These are phyloP conservation scores for Glossophaga mutica DNA, from an alignment of 2,797 vertebrate species.

Conservation along the genomic window DNA sequence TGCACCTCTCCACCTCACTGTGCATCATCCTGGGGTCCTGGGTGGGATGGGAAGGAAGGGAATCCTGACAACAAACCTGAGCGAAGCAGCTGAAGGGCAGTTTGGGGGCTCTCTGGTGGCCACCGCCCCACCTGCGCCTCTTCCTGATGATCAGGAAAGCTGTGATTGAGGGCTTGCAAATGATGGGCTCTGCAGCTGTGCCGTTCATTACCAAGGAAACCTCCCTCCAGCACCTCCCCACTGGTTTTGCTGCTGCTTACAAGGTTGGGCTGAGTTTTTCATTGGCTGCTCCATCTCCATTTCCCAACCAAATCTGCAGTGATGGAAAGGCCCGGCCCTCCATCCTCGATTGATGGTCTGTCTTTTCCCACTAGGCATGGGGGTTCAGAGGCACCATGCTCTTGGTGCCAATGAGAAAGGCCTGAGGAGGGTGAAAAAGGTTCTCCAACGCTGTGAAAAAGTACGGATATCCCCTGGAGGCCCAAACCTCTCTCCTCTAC, in stretches of 20 bases:
- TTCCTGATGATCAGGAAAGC: background rate
- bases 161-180: background rate
- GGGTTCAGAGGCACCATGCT: background rate
- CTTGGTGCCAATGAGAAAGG: background rate
- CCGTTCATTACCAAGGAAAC: conserved; percentile 15
- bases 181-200: background rate
- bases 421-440: background rate
- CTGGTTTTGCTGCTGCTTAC: background rate
- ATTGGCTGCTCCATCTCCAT: background rate
- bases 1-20: rapidly evolving
- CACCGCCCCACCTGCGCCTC: too few relatives aligned
- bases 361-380: background rate
- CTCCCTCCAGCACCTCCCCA: background rate
- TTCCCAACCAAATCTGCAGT: background rate
- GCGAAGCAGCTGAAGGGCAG: background rate
- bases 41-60: background rate
- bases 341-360: background rate
- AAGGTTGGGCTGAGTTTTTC: background rate
- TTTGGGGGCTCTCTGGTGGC: background rate
- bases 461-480: background rate
- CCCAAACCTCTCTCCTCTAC: background rate
- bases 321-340: background rate
- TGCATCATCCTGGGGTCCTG: too few relatives aligned
- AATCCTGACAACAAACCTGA: background rate
- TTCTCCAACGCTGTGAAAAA: background rate